A percentile compares a stretch with the other conserved stretches of the same genome.
Evolutionary conservation across 53 echinoderm and acorn worm genomes (phyloP).

Genomic region (Actinopyga echinites): DNA sequence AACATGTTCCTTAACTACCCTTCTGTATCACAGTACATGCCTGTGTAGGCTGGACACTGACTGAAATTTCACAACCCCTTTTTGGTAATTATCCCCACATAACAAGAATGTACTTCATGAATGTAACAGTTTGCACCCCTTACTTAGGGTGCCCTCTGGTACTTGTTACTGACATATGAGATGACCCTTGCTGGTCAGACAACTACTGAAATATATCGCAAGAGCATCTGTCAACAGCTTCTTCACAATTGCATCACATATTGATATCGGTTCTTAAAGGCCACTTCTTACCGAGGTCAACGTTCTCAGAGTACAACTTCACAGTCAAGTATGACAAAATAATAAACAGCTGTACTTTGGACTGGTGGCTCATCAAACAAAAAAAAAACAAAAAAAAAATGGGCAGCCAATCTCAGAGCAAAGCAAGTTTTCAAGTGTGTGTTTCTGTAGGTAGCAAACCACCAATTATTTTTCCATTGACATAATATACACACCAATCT

Average conservation of each 20-base stretch:
- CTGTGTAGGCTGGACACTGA: no score
- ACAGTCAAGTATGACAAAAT: no score
- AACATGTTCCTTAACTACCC: no score
- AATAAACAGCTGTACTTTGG: not conserved
- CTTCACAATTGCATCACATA: not conserved
- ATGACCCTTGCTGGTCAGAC: not conserved
- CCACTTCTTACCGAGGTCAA: not conserved
- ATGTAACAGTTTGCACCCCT: not conserved
- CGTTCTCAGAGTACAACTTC: constrained; percentile 7
- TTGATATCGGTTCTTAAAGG: constrained; percentile 11
- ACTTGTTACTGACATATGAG: constrained; percentile 8
- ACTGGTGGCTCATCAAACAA: not conserved
- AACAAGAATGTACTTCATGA: not conserved
- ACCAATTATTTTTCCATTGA: no score
- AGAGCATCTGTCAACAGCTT: not conserved
- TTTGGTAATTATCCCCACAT: no score
- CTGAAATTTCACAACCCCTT: no score
- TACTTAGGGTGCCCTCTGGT: not conserved
- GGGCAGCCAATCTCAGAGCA: not conserved
- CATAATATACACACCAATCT: no score
- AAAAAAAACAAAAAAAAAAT: not conserved
- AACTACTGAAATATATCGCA: not conserved
- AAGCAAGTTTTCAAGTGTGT: not conserved
- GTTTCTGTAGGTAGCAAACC: no score
- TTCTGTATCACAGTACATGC: no score